These are phyloP conservation scores for Apamea anceps DNA, from an alignment of 2,888 invertebrate genomes.

Conservation along the genomic window DNA sequence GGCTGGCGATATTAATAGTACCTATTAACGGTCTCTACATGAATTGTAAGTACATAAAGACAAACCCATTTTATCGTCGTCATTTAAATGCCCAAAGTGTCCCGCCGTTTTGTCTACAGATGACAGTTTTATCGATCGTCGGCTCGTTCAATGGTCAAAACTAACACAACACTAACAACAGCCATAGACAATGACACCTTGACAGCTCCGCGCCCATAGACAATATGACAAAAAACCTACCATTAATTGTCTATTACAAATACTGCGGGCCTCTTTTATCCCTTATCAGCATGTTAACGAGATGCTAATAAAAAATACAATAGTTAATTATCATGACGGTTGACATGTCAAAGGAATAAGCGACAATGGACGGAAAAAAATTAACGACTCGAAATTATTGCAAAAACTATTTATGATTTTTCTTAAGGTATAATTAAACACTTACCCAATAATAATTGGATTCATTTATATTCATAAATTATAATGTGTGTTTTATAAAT, in stretches of 20 bases:
- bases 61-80: background rate
- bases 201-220: slow-evolving; percentile 18
- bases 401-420: slow-evolving; percentile 42
- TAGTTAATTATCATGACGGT: slow-evolving; percentile 9
- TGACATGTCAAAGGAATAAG: slow-evolving; percentile 29
- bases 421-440: slow-evolving; percentile 20
- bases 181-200: slow-evolving; percentile 40
- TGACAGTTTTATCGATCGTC: slow-evolving; percentile 45
- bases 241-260: slow-evolving; percentile 41
- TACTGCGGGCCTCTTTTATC: slow-evolving; percentile 45
- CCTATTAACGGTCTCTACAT: background rate
- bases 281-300: slow-evolving; percentile 26
- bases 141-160: slow-evolving; percentile 6
- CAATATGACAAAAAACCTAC: slow-evolving; percentile 33
- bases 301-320: slow-evolving; percentile 5
- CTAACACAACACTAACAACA: background rate
- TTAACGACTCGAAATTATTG: slow-evolving; percentile 6
- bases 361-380: slow-evolving; percentile 6
- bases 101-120: slow-evolving; percentile 18
- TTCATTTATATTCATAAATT: slow-evolving; percentile 36
- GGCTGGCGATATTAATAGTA: too few species aligned
- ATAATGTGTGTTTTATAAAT: slow-evolving; percentile 18
- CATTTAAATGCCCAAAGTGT: slow-evolving; percentile 1
- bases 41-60: background rate
- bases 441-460: slow-evolving; percentile 20